Base-by-base conservation (phyloP, 2,113 vertebrate species). In the Antigone vipio region DNA sequence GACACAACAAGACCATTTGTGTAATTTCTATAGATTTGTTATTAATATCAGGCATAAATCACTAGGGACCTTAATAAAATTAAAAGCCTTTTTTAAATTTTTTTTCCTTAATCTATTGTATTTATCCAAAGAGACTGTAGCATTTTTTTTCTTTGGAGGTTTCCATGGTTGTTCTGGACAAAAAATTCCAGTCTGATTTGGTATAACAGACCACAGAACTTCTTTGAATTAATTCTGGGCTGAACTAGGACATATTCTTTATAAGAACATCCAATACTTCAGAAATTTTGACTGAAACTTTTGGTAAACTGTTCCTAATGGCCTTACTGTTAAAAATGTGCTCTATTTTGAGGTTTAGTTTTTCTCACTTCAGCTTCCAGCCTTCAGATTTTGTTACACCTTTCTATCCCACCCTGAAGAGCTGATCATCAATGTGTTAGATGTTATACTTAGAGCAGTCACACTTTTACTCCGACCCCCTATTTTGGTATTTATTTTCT, bases 331-430 rank as follows among this genome's bases (percentile, higher is more conserved):
- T 71, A 34, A 91, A 90, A 89, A 71, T 73, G 34, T 44, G 26
- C 8, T 74, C 59, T 88, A 83, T 91, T 95, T 91, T 55, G 62
- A 92, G 67, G 9, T 71, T 91, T 88, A 1, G 15, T 59, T 92
- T 85, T 95, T 91, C 79, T 92, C 64, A 81, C 68, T 93, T 95
- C 56, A 89, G 26, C 29, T 95, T 71, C 15, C 38, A 75, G 68
- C n/a, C 59, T 71, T 88, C 86, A 92, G 38, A 91, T 83, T 85
- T 90, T 76, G 30, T 93, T 93, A 42, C 40, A 85, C 23, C 50
- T 77, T 84, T 91, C 73, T 73, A 24, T 92, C 32, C 27, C 14
- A 22, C 63, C 27, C 26, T 59, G 67, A 93, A 74, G 20, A 80
- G 11, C 12, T 74, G 38, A 80, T 86, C 34, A 84, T 58, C 83